Conservation (phyloP, 1,140 invertebrate genomes). For the Cataglyphis hispanica region DNA sequence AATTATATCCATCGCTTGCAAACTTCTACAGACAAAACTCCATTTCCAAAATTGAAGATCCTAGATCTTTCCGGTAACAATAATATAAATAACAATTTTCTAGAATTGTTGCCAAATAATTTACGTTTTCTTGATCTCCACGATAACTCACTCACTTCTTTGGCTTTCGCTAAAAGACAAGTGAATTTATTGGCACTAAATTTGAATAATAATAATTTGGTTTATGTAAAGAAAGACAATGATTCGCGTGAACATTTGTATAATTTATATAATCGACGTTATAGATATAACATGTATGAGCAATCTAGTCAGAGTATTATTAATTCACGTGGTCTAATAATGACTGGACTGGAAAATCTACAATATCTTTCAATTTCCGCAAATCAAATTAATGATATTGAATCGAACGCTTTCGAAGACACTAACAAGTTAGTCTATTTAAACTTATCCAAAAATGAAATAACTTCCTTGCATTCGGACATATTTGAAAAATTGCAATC, state of each 20-base stretch:
- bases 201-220: not conserved
- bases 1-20: not conserved
- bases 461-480: not conserved
- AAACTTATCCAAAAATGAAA: not conserved
- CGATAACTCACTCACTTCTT: not conserved
- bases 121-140: not conserved
- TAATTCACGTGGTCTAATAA: not conserved
- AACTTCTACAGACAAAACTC: not conserved
- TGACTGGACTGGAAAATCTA: not conserved
- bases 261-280: too few species aligned
- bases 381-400: not conserved
- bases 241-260: not conserved
- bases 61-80: not conserved
- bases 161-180: not conserved
- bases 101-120: not conserved
- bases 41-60: conserved; percentile 1
- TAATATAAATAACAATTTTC: not conserved
- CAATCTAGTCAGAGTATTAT: too few species aligned
- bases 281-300: too few species aligned
- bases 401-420: not conserved
- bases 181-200: not conserved
- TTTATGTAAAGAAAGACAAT: not conserved
- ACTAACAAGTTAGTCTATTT: not conserved
- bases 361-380: not conserved
- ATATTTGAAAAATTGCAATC: not conserved